Base-by-base conservation (phyloP, 2,113 vertebrate species). In the Lampris incognitus region DNA sequence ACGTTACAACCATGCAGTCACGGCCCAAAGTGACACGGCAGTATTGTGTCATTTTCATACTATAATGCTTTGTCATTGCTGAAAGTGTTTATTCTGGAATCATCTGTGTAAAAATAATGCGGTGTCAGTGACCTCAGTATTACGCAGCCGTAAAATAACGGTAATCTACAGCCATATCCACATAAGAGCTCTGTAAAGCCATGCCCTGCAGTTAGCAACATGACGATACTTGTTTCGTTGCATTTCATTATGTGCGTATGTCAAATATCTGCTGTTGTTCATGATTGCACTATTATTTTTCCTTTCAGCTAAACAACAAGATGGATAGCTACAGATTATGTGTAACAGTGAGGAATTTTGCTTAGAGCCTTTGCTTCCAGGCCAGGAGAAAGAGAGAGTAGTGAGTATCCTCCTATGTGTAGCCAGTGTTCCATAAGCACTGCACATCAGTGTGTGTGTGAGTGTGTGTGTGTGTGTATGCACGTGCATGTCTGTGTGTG, bases 221-320 rank as follows among this genome's bases (percentile, higher is more conserved):
- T 57, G 54, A 82, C 49, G 44, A 72, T 10, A 65, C 64, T 37
- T 9, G 10, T 79, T 66, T 74, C 1, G 10, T 79, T 66, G 72
- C 1, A 60, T 80, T 82, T 66, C 55, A 0, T 37, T 0, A 44
- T n/a, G 11, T 67, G 54, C 66, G 72, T 69, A 7, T 56, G 61
- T 69, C 70, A 71, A 72, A 85, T 72, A 68, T 78, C 71, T 52
- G 39, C 46, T 50, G 24, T 51, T 50, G 66, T 74, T 57, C 59
- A 38, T 58, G 59, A 84, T 66, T 11, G 37, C 67, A 52, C 9
- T 78, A 36, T 62, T 78, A 58, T 71, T 84, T 71, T 84, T 69
- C 38, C 64, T 61, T 58, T 9, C 13, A 38, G 42, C 46, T 50
- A 50, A 67, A 37, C 37, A 55, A 9, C 60, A 11, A 65, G 70